Base-by-base conservation (phyloP, 2,888 invertebrate species). In the Callosobruchus maculatus region DNA sequence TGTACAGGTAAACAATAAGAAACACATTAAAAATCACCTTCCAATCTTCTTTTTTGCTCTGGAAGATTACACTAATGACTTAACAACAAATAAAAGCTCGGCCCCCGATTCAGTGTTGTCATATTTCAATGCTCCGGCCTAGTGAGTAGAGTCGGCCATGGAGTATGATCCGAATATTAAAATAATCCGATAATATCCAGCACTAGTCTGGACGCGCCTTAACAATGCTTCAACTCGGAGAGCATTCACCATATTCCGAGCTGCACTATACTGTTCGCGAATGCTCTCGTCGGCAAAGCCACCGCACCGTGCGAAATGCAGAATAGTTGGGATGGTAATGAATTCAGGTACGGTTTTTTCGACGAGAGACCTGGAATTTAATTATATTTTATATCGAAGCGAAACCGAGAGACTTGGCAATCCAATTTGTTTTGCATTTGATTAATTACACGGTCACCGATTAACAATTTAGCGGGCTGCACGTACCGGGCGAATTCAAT, bases 361-460 rank as follows among this genome's bases (percentile, higher is more conserved):
- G 18, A 49, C 49, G 49, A 49, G 49, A 49, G 49, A 49, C 71
- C 20, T 67, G 21, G 26, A 73, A 73, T 74, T 74, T 72, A 74
- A 75, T 71, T 73, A 71, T 70, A 73, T 71, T 71, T 67, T 67
- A 73, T 71, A 68, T 22, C 66, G 67, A 66, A 22, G 26, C 18
- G 67, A 70, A 74, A 72, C 49, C 70, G 71, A 70, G 68, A 68
- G 66, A 67, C 68, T 72, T 75, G 49, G 68, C 66, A 72, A 73
- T 72, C 71, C 73, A 75, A 73, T 75, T 75, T 75, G 70, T 73
- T 75, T 75, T 73, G 66, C 75, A 75, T 75, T 75, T 73, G 75
- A 75, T 75, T 75, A 75, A 75, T 75, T 75, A 73, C 71, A 72
- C 75, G 73, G 72, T 71, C 73, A 68, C 67, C 73, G 72, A 75